Evolutionary conservation across 1,140 invertebrate species (phyloP), one percentile per base, ranked within the genome.

Genomic region (Archivesica marissinica): DNA sequence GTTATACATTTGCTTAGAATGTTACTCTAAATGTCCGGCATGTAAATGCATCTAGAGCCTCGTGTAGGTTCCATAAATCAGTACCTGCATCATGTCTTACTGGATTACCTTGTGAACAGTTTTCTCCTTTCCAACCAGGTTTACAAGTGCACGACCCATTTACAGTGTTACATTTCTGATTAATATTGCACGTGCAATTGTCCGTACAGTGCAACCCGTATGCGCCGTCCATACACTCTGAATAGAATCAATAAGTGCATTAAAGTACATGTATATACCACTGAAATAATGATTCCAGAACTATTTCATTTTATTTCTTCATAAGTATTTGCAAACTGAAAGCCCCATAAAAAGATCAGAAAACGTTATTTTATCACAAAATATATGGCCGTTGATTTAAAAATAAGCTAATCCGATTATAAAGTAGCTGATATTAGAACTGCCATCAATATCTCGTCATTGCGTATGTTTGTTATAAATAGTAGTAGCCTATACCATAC

Each of bases 161-260:
- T 3, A 54, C 72, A 23, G 3, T 44, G 28, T 75, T 17, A 52
- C 72, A 75, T 17, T 44, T 75, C 25, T 75, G 47, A 20, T 75
- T 75, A 1, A 54, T 50, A 39, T 56, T 75, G 38, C 72, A 75
- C 47, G 50, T 54, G 72, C 72, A 75, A 1, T 7, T 54, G 3
- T 75, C 28, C 20, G 30, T 25, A 20, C 72, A 75, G 20, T 3
- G 20, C 17, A 75, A 6, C 6, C 72, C 72, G 25, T 47, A 75
- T 28, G 35, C 17, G 3, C 23, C 13, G 20, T 41, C 30, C 20
- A n/a, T 47, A 47, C 66, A 70, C 30, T 70, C 66, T 66, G 35
- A 28, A 28, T 28, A 70, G n/a, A 70, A 70, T 7, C 6, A 70
- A 47, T 39, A 70, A n/a, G n/a, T n/a, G n/a, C n/a, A n/a, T n/a